Evolutionary conservation across 2,797 vertebrate species (phyloP), one percentile per base, ranked within the genome.

Genomic region (Dendrocincla tyrannina): DNA sequence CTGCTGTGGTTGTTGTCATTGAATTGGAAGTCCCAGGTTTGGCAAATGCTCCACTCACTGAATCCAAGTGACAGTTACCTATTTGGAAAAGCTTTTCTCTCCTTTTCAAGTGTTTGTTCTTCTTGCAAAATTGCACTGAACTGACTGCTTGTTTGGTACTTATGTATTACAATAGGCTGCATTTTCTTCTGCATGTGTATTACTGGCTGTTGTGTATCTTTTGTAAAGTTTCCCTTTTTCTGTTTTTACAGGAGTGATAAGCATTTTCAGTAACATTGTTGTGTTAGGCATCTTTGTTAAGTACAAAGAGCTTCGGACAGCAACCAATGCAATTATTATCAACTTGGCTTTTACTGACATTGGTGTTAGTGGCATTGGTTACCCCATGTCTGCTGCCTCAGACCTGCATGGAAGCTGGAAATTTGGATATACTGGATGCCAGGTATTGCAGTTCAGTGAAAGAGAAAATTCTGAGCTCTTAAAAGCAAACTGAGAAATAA

Each of bases 321-420:
- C 99, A 74, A 99, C 99, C n/a, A 99, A 99, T 19, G 98, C 98
- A 39, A 99, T 99, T 47, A 99, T 99, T 70, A 99, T 99, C 93
- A 99, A 99, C 97, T 96, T 99, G 97, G 99, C 99, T 70, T 97
- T 99, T 53, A 99, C 99, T 11, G 99, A 99, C 93, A 98, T 99
- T 18, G 99, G 99, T 13, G 99, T 99, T 81, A 99, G 99, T 39
- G 98, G 99, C 19, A 99, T 99, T 52, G 99, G 99, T 33, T 99
- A 99, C 70, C 99, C 99, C 35, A 99, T 99, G 99, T 99, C 99
- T 11, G 99, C 99, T 39, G 99, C 99, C 47, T 99, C 99, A 16
- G 99, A 99, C 93, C 98, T 99, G 25, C 98, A 99, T 10, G 99
- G 99, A 94, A 99, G 98, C 96, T 99, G 99, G 99, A 99, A 99